Evolutionary conservation across 2,797 vertebrate species (phyloP).

Genomic region (Urophycis tenuis): DNA sequence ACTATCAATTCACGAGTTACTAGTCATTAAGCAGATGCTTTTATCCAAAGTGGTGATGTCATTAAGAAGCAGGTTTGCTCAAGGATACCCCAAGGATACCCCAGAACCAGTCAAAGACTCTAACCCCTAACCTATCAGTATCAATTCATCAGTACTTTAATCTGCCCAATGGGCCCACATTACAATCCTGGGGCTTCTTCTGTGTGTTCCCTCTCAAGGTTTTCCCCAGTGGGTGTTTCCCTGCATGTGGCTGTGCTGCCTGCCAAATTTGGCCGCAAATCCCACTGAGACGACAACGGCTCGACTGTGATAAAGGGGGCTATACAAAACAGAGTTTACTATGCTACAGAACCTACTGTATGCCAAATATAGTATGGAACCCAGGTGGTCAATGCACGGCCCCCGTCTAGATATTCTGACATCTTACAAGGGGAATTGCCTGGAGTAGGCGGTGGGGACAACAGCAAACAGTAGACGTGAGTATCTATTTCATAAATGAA

Average conservation of each 20-base stretch:
- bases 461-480: neutral
- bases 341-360: neutral
- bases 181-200: too few relatives aligned
- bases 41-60: neutral
- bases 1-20: neutral
- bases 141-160: neutral
- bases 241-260: neutral
- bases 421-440: neutral
- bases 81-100: too few relatives aligned
- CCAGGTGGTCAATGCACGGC: neutral
- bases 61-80: neutral
- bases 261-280: neutral
- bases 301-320: neutral
- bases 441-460: neutral
- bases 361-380: neutral
- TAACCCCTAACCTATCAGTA: neutral
- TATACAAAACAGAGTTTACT: neutral
- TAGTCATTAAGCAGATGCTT: neutral
- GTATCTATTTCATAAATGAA: too few relatives aligned
- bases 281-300: neutral
- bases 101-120: neutral
- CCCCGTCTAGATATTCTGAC: neutral
- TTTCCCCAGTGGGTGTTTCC: neutral
- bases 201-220: neutral
- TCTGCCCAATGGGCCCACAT: neutral